Evolutionary conservation across 2,888 invertebrate genomes (phyloP).

Genomic region (Sminthurinus aureus): DNA sequence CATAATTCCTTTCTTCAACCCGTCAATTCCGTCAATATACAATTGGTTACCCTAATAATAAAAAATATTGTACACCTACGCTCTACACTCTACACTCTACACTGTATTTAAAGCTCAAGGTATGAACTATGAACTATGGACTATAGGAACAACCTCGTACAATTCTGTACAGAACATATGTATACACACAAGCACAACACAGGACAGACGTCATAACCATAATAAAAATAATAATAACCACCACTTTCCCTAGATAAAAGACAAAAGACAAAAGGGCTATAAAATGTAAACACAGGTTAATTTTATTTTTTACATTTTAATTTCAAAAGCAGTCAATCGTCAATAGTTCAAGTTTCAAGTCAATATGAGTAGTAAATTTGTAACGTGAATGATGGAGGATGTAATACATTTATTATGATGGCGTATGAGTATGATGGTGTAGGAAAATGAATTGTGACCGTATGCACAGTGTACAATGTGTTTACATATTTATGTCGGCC

Average conservation of each 20-base stretch:
- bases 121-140: no score
- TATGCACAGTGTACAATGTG: neutral
- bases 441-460: neutral
- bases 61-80: no score
- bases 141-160: no score
- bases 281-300: neutral
- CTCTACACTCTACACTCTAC: no score
- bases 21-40: no score
- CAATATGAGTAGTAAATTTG: neutral
- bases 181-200: no score
- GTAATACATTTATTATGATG: neutral
- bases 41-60: no score
- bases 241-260: neutral
- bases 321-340: slow-evolving; percentile 1
- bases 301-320: slow-evolving; percentile 13
- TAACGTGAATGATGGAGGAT: neutral
- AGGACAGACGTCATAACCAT: no score
- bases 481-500: neutral
- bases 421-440: neutral
- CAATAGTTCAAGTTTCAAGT: neutral
- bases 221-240: no score
- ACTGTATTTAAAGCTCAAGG: no score
- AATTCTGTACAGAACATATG: no score
- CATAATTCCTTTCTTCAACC: no score
- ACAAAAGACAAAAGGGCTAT: neutral